These are phyloP conservation scores for Lingula anatina DNA, from an alignment of 2,888 invertebrate genomes.

Conservation along the genomic window DNA sequence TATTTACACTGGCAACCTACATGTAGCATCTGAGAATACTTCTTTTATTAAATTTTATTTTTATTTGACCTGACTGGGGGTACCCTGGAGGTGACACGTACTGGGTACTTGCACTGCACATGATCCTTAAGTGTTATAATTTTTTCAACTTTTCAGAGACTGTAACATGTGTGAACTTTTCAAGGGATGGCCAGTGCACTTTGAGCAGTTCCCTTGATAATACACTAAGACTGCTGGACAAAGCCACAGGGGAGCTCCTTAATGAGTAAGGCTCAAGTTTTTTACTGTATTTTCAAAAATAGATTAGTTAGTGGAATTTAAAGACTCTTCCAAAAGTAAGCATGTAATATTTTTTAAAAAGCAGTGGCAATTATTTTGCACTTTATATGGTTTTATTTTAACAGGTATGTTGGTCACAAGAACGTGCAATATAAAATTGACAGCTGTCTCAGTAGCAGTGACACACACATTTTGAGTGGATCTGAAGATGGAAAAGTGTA, in stretches of 20 bases:
- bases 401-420: conserved; percentile 75
- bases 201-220: conserved; percentile 80
- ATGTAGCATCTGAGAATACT: too few relatives aligned
- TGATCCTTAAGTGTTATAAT: too few relatives aligned
- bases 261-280: conserved; percentile 49
- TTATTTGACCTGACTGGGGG: too few relatives aligned
- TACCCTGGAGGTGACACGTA: too few relatives aligned
- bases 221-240: conserved; percentile 80
- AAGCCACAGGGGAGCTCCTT: conserved; percentile 64
- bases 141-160: conserved; percentile 66
- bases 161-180: conserved; percentile 76
- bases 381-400: conserved; percentile 13
- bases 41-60: too few relatives aligned
- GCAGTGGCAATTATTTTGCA: background rate
- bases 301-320: background rate
- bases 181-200: conserved; percentile 88
- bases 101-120: too few relatives aligned
- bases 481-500: conserved; percentile 81
- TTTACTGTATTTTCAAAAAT: background rate
- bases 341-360: background rate
- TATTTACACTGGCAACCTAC: too few relatives aligned
- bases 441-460: conserved; percentile 76
- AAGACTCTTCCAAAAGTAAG: background rate
- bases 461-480: conserved; percentile 82
- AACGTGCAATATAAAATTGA: conserved; percentile 81